Evolutionary conservation across 2,113 vertebrate genomes (phyloP).

Genomic region (Lanius collurio): DNA sequence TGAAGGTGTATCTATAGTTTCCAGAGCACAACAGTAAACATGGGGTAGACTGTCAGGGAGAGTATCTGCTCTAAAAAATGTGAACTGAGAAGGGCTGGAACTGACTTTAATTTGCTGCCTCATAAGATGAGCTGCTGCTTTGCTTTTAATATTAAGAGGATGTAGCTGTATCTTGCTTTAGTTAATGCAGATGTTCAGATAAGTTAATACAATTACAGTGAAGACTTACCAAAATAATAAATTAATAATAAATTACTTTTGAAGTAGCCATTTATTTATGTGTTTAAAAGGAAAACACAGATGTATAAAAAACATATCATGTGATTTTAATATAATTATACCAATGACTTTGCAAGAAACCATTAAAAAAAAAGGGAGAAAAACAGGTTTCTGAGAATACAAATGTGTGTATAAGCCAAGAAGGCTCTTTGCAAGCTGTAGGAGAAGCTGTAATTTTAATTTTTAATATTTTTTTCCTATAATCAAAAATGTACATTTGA

Average conservation of each 20-base stretch:
- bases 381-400: background rate
- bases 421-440: background rate
- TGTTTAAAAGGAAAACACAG: background rate
- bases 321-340: background rate
- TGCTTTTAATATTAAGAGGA: background rate
- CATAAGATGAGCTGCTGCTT: background rate
- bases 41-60: background rate
- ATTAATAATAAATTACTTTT: background rate
- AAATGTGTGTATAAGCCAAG: background rate
- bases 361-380: rapidly evolving
- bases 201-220: background rate
- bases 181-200: background rate
- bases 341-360: background rate
- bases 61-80: background rate
- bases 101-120: background rate
- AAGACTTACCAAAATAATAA: background rate
- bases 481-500: background rate
- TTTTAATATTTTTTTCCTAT: background rate
- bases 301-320: background rate
- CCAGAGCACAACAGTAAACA: background rate
- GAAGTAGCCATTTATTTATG: background rate
- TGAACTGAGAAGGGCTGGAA: background rate
- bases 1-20: background rate
- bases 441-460: background rate
- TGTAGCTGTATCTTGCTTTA: background rate